Evolutionary conservation across 2,113 vertebrate genomes (phyloP).

Genomic region (Lynx canadensis): DNA sequence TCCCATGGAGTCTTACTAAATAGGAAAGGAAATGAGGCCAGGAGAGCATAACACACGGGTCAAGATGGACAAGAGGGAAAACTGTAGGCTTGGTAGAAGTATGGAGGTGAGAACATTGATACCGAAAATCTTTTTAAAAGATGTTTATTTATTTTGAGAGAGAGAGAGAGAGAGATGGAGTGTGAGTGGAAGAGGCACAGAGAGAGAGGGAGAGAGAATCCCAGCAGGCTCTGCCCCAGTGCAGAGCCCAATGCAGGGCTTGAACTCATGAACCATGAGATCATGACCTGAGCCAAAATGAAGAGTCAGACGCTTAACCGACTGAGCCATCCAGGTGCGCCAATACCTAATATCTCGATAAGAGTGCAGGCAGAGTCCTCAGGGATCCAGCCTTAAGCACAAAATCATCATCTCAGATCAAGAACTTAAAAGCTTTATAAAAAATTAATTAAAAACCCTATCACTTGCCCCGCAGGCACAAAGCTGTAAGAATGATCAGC

Average conservation of each 20-base stretch:
- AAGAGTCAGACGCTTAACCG: too few species aligned
- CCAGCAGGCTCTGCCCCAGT: too few species aligned
- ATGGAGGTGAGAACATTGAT: background rate
- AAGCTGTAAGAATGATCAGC: background rate
- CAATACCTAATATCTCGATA: background rate
- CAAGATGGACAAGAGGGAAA: background rate
- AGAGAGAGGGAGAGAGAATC: too few species aligned
- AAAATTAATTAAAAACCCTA: background rate
- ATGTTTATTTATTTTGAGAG: too few species aligned
- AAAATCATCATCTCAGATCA: background rate
- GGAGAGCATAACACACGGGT: background rate
- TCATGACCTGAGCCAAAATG: too few species aligned
- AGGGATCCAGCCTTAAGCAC: background rate
- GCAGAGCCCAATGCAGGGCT: too few species aligned
- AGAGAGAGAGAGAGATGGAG: too few species aligned
- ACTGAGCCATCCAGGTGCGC: too few species aligned
- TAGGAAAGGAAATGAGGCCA: background rate
- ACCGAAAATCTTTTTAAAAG: background rate
- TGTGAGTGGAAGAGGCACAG: too few species aligned
- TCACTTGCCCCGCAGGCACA: background rate
- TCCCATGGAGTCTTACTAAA: background rate
- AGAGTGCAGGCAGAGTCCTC: background rate
- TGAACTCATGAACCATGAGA: too few species aligned
- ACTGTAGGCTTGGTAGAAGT: background rate
- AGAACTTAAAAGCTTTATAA: background rate